phyloP scores from a whole-genome alignment of 2,888 invertebrate species.

The Lepeophtheirus nordmannii region DNA sequence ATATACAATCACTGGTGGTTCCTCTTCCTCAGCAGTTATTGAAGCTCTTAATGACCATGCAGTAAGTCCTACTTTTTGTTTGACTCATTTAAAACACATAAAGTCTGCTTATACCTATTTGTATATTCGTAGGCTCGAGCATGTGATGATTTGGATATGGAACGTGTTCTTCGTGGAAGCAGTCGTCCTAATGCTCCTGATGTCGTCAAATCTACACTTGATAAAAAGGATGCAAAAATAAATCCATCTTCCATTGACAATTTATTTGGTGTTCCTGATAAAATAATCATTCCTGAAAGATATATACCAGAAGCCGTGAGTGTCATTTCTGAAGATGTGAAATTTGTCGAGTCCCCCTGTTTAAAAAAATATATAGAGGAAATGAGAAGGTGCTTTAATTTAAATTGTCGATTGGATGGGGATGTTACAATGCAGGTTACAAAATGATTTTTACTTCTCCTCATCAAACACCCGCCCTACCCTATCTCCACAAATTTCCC shows the following conservation, averaged over 20 bases:
- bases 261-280: conserved; percentile 67
- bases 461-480: no score
- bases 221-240: conserved; percentile 51
- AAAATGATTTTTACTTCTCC: no score
- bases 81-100: neutral
- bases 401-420: no score
- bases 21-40: conserved; percentile 25
- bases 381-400: no score
- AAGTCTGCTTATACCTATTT: neutral
- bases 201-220: conserved; percentile 65
- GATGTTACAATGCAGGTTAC: no score
- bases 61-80: neutral
- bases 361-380: no score
- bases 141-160: conserved; percentile 46
- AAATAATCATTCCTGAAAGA: conserved; percentile 77
- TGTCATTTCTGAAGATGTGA: no score
- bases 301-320: conserved; percentile 71
- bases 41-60: conserved; percentile 18
- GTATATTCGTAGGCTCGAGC: conserved; percentile 42
- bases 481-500: no score
- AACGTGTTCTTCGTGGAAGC: conserved; percentile 33
- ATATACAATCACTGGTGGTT: neutral
- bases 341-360: no score
- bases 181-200: conserved; percentile 57
- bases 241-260: conserved; percentile 54